Evolutionary conservation across 1,140 invertebrate species (phyloP), one percentile per base, ranked within the genome.

Genomic region (Magallana ariakensis): DNA sequence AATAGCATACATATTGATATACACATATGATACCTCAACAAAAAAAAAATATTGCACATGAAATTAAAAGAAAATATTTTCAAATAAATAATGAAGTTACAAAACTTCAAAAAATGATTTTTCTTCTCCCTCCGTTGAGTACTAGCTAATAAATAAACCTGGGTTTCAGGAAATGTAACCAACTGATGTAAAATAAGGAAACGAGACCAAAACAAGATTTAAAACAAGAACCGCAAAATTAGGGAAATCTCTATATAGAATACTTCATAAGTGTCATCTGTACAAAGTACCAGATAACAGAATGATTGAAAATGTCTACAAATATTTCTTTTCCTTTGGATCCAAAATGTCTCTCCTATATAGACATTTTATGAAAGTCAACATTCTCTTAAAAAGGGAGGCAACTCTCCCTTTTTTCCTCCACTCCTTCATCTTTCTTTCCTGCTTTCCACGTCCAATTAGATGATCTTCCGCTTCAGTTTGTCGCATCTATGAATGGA

Each of bases 11-110:
- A 62, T 19, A 75, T 26, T 26, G 33, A 75, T 75, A 26, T 1
- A 13, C 22, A 75, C 33, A 13, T 22, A 22, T 26, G 11, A 33
- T 22, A 19, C 26, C 66, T 75, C 22, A 75, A 75, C 66, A 75
- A 75, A 75, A 75, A 75, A n/a, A 75, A 75, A 62, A 75, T 75
- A 75, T 75, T 75, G 66, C 66, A 75, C 66, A 75, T 75, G 10
- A 75, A 11, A 75, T 26, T 75, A 26, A 75, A 60, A 75, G 66
- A 26, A 26, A 33, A 26, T 26, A 46, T 46, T 46, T 46, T 46
- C 33, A 46, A 46, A 46, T 46, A 46, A 46, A 46, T 46, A 46
- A 46, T 46, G 33, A 46, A 46, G 33, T 75, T 26, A 75, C 58
- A 75, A 75, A 22, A 26, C 10, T 75, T 26, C 33, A 46, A 11